Percentiles rank a stretch among this genome's conserved stretches.
Conservation (phyloP, 2,888 invertebrate species). For the Pristionchus exspectatus region DNA sequence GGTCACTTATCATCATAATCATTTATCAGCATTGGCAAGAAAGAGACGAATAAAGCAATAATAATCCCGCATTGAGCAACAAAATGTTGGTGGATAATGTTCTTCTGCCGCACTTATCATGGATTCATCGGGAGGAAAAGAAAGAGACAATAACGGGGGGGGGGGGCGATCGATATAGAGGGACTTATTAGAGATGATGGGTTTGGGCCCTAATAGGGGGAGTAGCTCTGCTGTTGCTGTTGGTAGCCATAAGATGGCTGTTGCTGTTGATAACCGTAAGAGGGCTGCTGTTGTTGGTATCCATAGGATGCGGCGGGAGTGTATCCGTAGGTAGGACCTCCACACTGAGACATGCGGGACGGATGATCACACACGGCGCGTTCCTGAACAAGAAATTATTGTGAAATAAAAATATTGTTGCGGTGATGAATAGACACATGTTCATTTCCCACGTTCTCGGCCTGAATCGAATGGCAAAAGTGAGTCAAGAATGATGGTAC, state of each 20-base stretch:
- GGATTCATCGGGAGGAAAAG: not conserved
- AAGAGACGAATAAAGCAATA: not conserved
- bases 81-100: constrained; percentile 19
- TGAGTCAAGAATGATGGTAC: not conserved
- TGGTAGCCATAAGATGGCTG: not conserved
- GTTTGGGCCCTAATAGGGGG: not conserved
- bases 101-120: constrained; percentile 34
- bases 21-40: constrained; percentile 14
- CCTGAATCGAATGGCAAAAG: not conserved
- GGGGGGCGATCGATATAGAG: not conserved
- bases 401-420: no score
- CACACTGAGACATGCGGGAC: constrained; percentile 45
- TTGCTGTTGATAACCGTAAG: not conserved
- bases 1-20: not conserved
- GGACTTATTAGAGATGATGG: not conserved
- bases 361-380: constrained; percentile 49
- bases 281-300: not conserved
- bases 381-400: not conserved
- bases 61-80: constrained; percentile 22
- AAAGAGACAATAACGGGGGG: not conserved
- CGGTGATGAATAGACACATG: no score
- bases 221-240: constrained; percentile 22
- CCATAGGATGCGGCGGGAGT: constrained; percentile 2
- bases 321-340: not conserved
- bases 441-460: no score